phyloP scores from a whole-genome alignment of 2,797 vertebrate species.

The Paramormyrops hopkinsi region DNA sequence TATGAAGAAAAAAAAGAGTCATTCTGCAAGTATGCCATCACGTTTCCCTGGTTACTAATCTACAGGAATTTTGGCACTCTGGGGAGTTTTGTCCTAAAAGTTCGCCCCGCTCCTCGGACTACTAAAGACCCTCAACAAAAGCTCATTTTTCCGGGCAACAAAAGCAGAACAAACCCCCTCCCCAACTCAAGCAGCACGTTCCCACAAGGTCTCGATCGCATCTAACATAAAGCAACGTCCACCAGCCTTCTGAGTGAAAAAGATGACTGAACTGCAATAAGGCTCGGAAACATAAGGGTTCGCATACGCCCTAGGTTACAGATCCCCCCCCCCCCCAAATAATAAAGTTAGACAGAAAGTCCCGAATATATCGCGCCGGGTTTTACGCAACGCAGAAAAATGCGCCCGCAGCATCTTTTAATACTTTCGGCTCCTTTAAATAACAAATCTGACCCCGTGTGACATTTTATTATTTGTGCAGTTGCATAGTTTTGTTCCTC shows the following conservation, averaged over 20 bases:
- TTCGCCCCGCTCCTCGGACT: constrained; percentile 60
- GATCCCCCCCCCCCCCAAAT: not conserved
- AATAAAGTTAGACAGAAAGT: not conserved
- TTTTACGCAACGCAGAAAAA: not conserved
- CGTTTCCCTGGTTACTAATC: constrained; percentile 75
- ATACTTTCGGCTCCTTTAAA: not conserved
- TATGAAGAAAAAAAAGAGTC: not conserved
- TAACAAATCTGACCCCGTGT: not conserved
- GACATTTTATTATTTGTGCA: not conserved
- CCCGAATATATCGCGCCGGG: not conserved
- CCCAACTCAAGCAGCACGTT: constrained; percentile 51
- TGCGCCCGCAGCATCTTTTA: not conserved
- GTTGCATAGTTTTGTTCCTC: not conserved
- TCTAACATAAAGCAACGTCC: not conserved
- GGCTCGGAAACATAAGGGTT: not conserved
- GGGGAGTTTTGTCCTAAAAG: constrained; percentile 58
- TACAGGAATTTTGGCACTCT: constrained; percentile 64
- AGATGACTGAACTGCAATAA: not conserved
- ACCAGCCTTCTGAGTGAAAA: not conserved
- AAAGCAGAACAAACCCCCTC: constrained; percentile 70
- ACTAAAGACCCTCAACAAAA: constrained; percentile 65
- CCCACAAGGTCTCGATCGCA: constrained; percentile 56
- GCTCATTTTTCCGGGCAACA: constrained; percentile 67
- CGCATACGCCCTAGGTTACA: not conserved
- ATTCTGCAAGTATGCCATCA: constrained; percentile 43